A percentile compares a stretch with the other conserved stretches of the same genome.
phyloP scores from a whole-genome alignment of 2,888 invertebrate genomes.

The Caradrina kadenii region DNA sequence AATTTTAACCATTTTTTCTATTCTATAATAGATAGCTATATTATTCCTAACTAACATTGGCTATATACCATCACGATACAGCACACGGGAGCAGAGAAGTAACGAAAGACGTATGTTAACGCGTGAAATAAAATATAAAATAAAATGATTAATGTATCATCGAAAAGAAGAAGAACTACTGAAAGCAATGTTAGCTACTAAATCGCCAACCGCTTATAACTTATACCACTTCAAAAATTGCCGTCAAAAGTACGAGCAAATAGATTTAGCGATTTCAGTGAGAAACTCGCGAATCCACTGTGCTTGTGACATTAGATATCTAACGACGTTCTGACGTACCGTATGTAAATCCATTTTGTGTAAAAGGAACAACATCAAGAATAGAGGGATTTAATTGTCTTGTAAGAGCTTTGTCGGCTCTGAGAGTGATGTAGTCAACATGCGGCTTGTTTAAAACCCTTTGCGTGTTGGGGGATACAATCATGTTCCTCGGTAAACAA shows the following conservation, averaged over 20 bases:
- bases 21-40: too few species aligned
- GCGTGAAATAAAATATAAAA: too few species aligned
- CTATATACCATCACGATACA: too few species aligned
- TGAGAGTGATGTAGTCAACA: neutral
- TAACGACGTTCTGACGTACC: constrained; percentile 57
- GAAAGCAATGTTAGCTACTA: too few species aligned
- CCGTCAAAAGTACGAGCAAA: constrained; percentile 59
- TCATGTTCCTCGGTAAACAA: neutral
- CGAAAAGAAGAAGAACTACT: too few species aligned
- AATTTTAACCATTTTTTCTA: too few species aligned
- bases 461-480: neutral
- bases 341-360: constrained; percentile 43
- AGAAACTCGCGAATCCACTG: constrained; percentile 20
- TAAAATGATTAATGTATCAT: too few species aligned
- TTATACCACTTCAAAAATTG: constrained; percentile 23
- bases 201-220: constrained; percentile 11
- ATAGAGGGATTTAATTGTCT: constrained; percentile 42
- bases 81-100: too few species aligned
- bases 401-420: neutral
- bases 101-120: too few species aligned
- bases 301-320: constrained; percentile 42
- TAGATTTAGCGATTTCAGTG: constrained; percentile 66
- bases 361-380: constrained; percentile 41
- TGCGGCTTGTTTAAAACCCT: neutral
- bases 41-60: too few species aligned